Percentiles rank a stretch among this genome's conserved stretches.
These are phyloP conservation scores for Meta bourneti DNA, from an alignment of 2,888 invertebrate species.

Conservation along the genomic window DNA sequence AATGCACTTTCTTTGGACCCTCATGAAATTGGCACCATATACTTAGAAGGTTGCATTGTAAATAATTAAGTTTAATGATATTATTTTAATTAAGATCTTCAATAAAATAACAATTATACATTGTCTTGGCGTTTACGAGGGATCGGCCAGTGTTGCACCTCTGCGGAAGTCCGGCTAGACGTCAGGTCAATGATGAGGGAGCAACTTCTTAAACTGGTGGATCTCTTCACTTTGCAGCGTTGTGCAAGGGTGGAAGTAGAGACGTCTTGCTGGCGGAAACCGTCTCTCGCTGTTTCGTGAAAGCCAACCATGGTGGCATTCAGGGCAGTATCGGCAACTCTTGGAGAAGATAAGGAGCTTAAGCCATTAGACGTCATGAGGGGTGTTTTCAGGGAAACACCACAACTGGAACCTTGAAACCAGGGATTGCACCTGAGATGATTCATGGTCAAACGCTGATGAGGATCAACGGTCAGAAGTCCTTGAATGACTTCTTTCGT, in stretches of 20 bases:
- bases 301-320: conserved; percentile 86
- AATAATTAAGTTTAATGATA: too few relatives aligned
- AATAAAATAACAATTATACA: too few relatives aligned
- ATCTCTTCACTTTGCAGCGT: conserved; percentile 84
- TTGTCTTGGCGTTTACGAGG: too few relatives aligned
- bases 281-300: conserved; percentile 86
- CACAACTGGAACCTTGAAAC: conserved; percentile 82
- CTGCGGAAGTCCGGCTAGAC: conserved; percentile 70
- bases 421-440: conserved; percentile 87
- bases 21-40: neutral
- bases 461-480: conserved; percentile 89
- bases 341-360: conserved; percentile 81
- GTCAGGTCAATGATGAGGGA: conserved; percentile 80
- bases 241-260: conserved; percentile 87
- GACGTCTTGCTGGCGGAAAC: conserved; percentile 88
- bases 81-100: too few relatives aligned
- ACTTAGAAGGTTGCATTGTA: too few relatives aligned
- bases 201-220: conserved; percentile 81
- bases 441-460: conserved; percentile 86
- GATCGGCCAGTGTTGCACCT: too few relatives aligned
- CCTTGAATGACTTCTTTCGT: conserved; percentile 89
- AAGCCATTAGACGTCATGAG: conserved; percentile 85
- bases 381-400: conserved; percentile 83
- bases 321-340: conserved; percentile 83
- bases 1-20: conserved; percentile 1